Percentiles rank a stretch among this genome's conserved stretches.
phyloP scores from a whole-genome alignment of 2,797 vertebrate species.

The Ciconia nigra region DNA sequence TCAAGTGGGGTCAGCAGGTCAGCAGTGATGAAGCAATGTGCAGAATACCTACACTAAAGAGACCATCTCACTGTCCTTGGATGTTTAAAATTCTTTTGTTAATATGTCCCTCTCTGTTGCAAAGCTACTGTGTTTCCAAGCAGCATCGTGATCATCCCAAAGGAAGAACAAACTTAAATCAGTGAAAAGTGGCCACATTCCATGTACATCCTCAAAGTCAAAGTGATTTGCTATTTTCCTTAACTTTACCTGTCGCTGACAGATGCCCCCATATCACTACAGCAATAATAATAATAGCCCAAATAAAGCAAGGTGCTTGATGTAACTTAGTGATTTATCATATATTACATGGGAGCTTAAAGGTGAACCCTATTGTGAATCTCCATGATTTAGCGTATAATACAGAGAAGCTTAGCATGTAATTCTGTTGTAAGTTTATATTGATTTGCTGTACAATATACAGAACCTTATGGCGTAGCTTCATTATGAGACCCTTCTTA shows the following conservation, averaged over 20 bases:
- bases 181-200: accelerated
- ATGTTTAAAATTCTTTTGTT: background rate
- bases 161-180: background rate
- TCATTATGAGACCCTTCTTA: background rate
- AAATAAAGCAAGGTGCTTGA: slow-evolving; percentile 35
- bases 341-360: slow-evolving; percentile 11
- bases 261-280: background rate
- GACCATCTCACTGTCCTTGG: background rate
- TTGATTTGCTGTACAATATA: slow-evolving; percentile 48
- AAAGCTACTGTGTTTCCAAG: background rate
- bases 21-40: background rate
- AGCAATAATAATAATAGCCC: background rate
- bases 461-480: background rate
- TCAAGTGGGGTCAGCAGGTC: background rate
- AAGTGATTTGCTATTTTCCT: background rate
- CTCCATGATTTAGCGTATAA: slow-evolving; percentile 27
- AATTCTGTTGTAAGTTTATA: slow-evolving; percentile 55
- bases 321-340: background rate
- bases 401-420: background rate
- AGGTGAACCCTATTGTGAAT: slow-evolving; percentile 26
- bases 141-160: background rate
- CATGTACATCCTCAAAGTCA: background rate
- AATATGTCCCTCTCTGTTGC: background rate
- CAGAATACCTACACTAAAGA: background rate
- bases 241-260: background rate